Conservation (phyloP, 2,888 invertebrate species). For the Synergus itoensis region DNA sequence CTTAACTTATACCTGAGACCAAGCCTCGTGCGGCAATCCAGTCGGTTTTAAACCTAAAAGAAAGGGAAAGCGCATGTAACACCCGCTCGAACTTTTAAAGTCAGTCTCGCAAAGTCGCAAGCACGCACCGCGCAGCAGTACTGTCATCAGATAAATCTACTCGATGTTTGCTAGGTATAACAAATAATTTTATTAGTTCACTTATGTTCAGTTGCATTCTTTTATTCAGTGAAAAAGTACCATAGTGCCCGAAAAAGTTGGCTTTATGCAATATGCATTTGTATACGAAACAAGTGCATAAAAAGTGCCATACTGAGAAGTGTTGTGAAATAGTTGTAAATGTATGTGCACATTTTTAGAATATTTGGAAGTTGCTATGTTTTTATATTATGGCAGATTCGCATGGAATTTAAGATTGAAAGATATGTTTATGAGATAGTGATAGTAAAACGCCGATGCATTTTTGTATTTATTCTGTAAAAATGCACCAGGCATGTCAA, state of each 20-base stretch:
- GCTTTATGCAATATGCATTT: neutral
- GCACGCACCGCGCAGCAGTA: slow-evolving; percentile 53
- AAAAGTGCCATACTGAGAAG: neutral
- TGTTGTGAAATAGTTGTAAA: neutral
- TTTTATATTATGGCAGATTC: neutral
- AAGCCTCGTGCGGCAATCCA: slow-evolving; percentile 50
- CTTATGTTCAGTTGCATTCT: neutral
- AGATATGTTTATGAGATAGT: too few species aligned
- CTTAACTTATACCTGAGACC: slow-evolving; percentile 46
- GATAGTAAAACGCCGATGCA: too few species aligned
- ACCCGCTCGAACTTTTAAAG: slow-evolving; percentile 52
- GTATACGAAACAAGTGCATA: neutral
- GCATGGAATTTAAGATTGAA: neutral
- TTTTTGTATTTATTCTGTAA: too few species aligned
- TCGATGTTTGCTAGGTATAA: slow-evolving; percentile 44
- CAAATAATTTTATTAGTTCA: slow-evolving; percentile 44
- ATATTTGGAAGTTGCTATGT: neutral
- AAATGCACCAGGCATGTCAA: too few species aligned
- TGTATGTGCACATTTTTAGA: neutral
- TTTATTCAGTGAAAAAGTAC: neutral
- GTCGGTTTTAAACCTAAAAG: slow-evolving; percentile 49
- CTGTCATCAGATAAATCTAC: slow-evolving; percentile 42
- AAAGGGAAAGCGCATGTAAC: slow-evolving; percentile 57
- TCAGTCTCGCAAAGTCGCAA: slow-evolving; percentile 53
- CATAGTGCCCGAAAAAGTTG: neutral